Base-by-base conservation (phyloP, 2,113 vertebrate species). In the Falcunculus frontatus region DNA sequence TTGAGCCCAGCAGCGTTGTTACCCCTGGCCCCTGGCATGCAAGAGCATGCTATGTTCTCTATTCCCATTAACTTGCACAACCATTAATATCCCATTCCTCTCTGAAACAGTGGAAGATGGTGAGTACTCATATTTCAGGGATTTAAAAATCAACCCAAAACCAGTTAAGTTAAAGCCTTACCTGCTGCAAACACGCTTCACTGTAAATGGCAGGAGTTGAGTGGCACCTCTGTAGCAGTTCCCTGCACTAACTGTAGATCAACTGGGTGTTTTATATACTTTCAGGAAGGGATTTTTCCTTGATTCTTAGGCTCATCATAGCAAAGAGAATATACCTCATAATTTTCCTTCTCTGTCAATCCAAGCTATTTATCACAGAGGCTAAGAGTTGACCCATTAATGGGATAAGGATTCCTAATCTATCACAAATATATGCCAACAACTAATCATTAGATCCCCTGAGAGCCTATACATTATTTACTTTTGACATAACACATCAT, bases 311-410 rank as follows among this genome's bases (percentile, higher is more conserved):
- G 35, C 50, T 56, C 46, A 50, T 30, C 6, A 29, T 2, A 93
- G 65, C 27, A 64, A 70, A 89, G 19, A 49, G 67, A 95, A 97
- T 83, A 97, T 55, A 96, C 77, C 62, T 81, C 78, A 91, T 73
- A 27, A 74, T 93, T 96, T 86, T 77, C 62, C 52, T 69, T 93
- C 74, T 89, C 78, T 85, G 68, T 74, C 92, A 93, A 75, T 76
- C 89, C 92, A 63, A 88, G 68, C 60, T 96, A 94, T 96, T 96
- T 95, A 97, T 96, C 91, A 90, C 69, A 76, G 39, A 83, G 77
- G 85, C 86, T 81, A 96, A 81, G 75, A 95, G 87, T 69, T 97
- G 81, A 92, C 64, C 32, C 75, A 74, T 93, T 95, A 98, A 95
- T 62, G 76, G 37, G 86, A 92, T 91, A 92, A 65, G 68, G 29